Conservation (phyloP, 2,113 vertebrate species). For the Microtus oregoni region DNA sequence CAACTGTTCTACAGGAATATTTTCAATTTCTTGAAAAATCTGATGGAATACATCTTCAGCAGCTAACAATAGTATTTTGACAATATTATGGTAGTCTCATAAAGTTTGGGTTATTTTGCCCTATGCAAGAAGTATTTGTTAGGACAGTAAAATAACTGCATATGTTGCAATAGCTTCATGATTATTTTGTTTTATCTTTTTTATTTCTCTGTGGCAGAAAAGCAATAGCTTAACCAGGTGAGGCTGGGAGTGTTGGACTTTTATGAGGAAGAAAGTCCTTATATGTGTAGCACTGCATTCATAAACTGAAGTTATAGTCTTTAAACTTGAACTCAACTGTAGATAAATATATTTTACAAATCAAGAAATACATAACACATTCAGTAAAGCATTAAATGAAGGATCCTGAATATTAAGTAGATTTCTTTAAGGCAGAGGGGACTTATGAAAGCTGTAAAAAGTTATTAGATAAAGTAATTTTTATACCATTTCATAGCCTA, state of each 20-base stretch:
- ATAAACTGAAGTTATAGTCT: conserved; percentile 75
- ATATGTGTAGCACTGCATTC: conserved; percentile 75
- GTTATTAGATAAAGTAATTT: conserved; percentile 60
- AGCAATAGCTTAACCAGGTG: conserved; percentile 67
- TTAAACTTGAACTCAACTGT: conserved; percentile 77
- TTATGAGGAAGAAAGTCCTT: conserved; percentile 82
- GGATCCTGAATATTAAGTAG: conserved; percentile 74
- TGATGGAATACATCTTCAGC: conserved; percentile 24
- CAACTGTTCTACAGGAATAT: background rate
- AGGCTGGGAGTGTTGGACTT: conserved; percentile 71
- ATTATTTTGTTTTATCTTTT: conserved; percentile 63
- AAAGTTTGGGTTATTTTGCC: background rate
- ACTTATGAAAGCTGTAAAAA: conserved; percentile 72
- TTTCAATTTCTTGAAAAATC: conserved; percentile 1
- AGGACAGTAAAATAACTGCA: conserved; percentile 19
- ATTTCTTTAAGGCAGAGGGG: conserved; percentile 68
- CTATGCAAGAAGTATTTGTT: conserved; percentile 33
- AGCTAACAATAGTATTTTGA: conserved; percentile 66
- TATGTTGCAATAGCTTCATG: conserved; percentile 50
- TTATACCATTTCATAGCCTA: background rate
- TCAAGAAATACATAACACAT: conserved; percentile 78
- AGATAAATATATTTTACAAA: conserved; percentile 80
- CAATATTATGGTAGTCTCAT: background rate
- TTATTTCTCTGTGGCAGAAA: conserved; percentile 66
- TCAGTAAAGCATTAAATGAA: conserved; percentile 71